Evolutionary conservation across 2,113 vertebrate species (phyloP).

Genomic region (Edolisoma coerulescens): DNA sequence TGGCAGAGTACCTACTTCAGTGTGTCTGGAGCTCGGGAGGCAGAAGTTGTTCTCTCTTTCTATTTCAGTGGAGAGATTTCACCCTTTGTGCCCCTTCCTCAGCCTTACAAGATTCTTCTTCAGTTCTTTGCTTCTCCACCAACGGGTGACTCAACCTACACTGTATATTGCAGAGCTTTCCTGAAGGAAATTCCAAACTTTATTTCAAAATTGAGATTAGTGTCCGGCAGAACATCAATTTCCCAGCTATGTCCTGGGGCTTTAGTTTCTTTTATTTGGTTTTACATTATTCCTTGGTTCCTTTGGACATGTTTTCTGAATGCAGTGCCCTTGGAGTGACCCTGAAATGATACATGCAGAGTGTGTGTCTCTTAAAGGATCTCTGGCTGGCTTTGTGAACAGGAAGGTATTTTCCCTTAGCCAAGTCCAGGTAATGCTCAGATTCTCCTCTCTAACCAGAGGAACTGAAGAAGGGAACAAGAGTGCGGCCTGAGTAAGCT

Average conservation of each 20-base stretch:
- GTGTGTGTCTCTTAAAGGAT: neutral
- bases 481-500: neutral
- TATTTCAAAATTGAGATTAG: neutral
- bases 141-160: neutral
- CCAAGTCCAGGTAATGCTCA: neutral
- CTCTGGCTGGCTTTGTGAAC: neutral
- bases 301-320: neutral
- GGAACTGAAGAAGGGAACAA: neutral
- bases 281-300: neutral
- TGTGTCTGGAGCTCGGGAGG: neutral
- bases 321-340: neutral
- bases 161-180: neutral
- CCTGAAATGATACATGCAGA: neutral
- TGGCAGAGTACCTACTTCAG: neutral
- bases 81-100: neutral
- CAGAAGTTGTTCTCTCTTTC: neutral
- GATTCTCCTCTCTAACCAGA: neutral
- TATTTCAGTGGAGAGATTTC: accelerated
- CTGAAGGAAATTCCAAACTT: constrained; percentile 35
- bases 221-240: neutral
- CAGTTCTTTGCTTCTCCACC: neutral
- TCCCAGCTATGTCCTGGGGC: neutral
- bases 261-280: neutral
- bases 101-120: neutral
- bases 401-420: neutral